These are phyloP conservation scores for Chlamydotis undulata DNA, from an alignment of 2,113 vertebrate genomes.

Conservation along the genomic window DNA sequence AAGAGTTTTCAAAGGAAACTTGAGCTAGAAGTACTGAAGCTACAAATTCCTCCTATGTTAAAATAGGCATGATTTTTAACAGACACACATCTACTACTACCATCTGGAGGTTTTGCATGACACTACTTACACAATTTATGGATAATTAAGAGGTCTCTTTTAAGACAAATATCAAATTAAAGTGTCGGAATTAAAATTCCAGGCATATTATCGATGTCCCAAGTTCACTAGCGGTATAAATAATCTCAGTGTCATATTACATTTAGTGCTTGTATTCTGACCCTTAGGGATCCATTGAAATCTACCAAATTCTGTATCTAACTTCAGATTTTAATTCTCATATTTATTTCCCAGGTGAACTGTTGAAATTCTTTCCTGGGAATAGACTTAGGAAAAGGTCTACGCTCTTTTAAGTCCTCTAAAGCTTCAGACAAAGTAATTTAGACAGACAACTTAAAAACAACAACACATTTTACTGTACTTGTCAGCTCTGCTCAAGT, in stretches of 20 bases:
- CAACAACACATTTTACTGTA: not conserved
- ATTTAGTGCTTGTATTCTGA: not conserved
- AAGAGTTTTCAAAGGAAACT: not conserved
- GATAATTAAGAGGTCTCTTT: not conserved
- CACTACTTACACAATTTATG: not conserved
- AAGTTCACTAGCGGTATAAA: not conserved
- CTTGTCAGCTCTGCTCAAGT: not conserved
- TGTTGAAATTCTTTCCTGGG: not conserved
- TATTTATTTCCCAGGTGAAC: not conserved
- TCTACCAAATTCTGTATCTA: not conserved
- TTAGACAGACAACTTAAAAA: not conserved
- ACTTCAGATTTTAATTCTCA: not conserved
- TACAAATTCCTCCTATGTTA: not conserved
- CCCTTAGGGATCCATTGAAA: not conserved
- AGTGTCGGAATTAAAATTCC: not conserved
- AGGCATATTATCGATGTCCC: not conserved
- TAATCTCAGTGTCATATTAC: not conserved
- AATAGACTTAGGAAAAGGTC: not conserved
- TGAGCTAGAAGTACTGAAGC: not conserved
- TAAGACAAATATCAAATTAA: not conserved
- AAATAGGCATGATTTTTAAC: not conserved
- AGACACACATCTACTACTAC: not conserved
- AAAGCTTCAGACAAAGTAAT: not conserved
- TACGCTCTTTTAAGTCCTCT: not conserved
- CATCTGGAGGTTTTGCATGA: not conserved